Evolutionary conservation across 1,140 invertebrate genomes (phyloP).

Genomic region (Thaumetopoea pityocampa): DNA sequence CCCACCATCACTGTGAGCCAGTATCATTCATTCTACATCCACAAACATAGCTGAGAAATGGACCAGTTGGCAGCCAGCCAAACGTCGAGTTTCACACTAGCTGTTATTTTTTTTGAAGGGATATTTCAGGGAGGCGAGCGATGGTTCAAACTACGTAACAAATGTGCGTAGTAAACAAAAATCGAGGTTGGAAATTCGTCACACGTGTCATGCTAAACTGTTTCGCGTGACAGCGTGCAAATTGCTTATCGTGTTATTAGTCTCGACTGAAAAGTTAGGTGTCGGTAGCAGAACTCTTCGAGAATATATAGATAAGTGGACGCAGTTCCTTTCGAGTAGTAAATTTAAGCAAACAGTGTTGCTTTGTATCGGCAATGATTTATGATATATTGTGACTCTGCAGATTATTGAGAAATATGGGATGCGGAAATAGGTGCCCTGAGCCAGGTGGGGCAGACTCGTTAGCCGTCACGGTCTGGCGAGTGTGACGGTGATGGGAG

Average conservation of each 20-base stretch:
- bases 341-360: slow-evolving; percentile 1
- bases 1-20: no score
- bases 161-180: slow-evolving; percentile 45
- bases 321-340: slow-evolving; percentile 1
- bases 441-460: slow-evolving; percentile 31
- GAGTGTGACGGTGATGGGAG: slow-evolving; percentile 29
- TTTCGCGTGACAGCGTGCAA: slow-evolving; percentile 45
- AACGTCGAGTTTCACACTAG: slow-evolving; percentile 38
- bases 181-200: slow-evolving; percentile 52
- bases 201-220: slow-evolving; percentile 43
- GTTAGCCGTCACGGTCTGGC: slow-evolving; percentile 36
- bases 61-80: slow-evolving; percentile 58
- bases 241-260: slow-evolving; percentile 34
- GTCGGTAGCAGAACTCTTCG: slow-evolving; percentile 3
- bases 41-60: slow-evolving; percentile 50
- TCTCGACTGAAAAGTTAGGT: slow-evolving; percentile 23
- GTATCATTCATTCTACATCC: slow-evolving; percentile 50
- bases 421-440: slow-evolving; percentile 38
- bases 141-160: slow-evolving; percentile 35
- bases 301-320: slow-evolving; percentile 1
- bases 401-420: slow-evolving; percentile 39
- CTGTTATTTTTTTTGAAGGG: slow-evolving; percentile 39
- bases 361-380: slow-evolving; percentile 15
- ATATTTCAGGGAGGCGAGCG: slow-evolving; percentile 30
- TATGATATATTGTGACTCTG: slow-evolving; percentile 23